Percentiles rank a stretch among this genome's conserved stretches.
phyloP scores from a whole-genome alignment of 1,140 invertebrate species.

The Drosophila tropicalis region DNA sequence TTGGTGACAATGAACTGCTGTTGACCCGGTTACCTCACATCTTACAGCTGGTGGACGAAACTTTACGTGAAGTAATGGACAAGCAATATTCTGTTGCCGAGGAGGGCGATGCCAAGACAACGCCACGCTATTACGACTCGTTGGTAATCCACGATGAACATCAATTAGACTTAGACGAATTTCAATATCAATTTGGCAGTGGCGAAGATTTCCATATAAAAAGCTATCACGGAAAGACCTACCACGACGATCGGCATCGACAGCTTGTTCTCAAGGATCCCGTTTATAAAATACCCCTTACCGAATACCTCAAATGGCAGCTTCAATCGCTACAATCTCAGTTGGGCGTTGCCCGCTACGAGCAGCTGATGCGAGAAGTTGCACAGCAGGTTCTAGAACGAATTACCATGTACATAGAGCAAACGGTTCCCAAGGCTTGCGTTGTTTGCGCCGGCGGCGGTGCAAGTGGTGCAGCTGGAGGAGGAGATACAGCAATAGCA shows the following conservation, averaged over 20 bases:
- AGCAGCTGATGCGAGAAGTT: slow-evolving; percentile 88
- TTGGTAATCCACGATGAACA: slow-evolving; percentile 78
- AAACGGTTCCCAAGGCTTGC: slow-evolving; percentile 70
- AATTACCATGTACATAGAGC: slow-evolving; percentile 83
- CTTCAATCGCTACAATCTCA: slow-evolving; percentile 85
- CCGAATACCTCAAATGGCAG: slow-evolving; percentile 88
- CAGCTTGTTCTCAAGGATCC: slow-evolving; percentile 87
- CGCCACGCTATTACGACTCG: slow-evolving; percentile 69
- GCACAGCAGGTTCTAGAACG: slow-evolving; percentile 88
- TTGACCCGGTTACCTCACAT: slow-evolving; percentile 90
- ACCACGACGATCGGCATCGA: slow-evolving; percentile 84
- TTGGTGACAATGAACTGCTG: slow-evolving; percentile 88
- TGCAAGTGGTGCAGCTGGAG: slow-evolving; percentile 7
- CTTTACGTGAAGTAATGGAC: slow-evolving; percentile 93
- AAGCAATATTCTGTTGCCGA: slow-evolving; percentile 83
- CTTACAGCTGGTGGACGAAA: slow-evolving; percentile 91
- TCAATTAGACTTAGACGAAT: slow-evolving; percentile 75
- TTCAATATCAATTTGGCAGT: slow-evolving; percentile 48
- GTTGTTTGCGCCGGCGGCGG: slow-evolving; percentile 56
- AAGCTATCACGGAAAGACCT: slow-evolving; percentile 77
- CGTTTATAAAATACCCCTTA: slow-evolving; percentile 88
- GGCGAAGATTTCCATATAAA: slow-evolving; percentile 72
- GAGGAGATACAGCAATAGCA: slow-evolving; percentile 9
- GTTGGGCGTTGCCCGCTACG: slow-evolving; percentile 88
- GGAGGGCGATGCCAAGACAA: slow-evolving; percentile 47